Conservation (phyloP, 2,797 vertebrate genomes). For the Cheirogaleus major region DNA sequence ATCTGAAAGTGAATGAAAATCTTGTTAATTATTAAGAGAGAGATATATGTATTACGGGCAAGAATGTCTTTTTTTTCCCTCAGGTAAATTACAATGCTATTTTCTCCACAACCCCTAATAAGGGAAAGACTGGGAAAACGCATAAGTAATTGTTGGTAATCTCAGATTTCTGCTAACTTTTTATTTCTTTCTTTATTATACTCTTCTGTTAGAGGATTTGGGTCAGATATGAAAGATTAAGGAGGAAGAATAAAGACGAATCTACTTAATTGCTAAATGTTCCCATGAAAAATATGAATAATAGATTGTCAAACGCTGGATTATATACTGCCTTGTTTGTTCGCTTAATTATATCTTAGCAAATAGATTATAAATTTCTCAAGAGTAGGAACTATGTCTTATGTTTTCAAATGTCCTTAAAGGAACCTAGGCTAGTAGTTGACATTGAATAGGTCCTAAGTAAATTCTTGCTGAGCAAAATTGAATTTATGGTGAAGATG, state of each 20-base stretch:
- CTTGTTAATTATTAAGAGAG: not conserved
- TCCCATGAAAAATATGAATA: not conserved
- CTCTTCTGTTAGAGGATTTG: conserved; percentile 18
- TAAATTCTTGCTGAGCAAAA: conserved; percentile 48
- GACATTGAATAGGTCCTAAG: conserved; percentile 45
- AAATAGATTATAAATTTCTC: conserved; percentile 42
- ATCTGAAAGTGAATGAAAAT: not conserved
- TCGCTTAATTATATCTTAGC: conserved; percentile 32
- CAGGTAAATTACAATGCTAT: not conserved
- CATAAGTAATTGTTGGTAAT: not conserved
- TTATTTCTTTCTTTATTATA: not conserved
- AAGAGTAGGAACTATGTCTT: not conserved
- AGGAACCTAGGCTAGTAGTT: not conserved
- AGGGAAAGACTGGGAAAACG: not conserved
- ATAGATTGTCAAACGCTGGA: not conserved
- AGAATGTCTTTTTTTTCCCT: not conserved
- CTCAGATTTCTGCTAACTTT: not conserved
- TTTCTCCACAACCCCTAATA: not conserved
- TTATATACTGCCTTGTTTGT: conserved; percentile 18
- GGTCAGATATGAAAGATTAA: not conserved
- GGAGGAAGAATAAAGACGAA: not conserved
- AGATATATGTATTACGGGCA: not conserved
- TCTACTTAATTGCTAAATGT: conserved; percentile 15
- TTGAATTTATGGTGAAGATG: conserved; percentile 12
- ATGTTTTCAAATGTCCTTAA: not conserved